These are phyloP conservation scores for Procavia capensis DNA, from an alignment of 2,113 vertebrate species.

Conservation along the genomic window DNA sequence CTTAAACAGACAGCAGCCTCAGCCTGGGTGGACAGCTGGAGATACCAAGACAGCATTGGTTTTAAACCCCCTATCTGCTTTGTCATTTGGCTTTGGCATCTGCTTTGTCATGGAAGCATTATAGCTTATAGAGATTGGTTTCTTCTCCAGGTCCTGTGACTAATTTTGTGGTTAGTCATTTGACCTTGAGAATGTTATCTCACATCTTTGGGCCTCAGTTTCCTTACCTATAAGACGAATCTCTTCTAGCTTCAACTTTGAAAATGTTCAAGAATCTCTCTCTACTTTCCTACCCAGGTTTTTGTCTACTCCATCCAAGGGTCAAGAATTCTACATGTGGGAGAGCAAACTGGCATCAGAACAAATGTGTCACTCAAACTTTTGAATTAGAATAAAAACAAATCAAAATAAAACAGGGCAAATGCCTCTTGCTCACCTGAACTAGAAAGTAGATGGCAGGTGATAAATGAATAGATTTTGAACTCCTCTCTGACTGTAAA, in stretches of 20 bases:
- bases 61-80: not conserved
- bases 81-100: too few species aligned
- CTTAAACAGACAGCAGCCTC: not conserved
- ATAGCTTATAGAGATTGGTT: not conserved
- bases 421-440: constrained; percentile 33
- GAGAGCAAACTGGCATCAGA: constrained; percentile 25
- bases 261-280: not conserved
- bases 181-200: constrained; percentile 20
- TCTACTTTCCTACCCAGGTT: not conserved
- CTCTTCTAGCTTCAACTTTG: not conserved
- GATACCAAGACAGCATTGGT: not conserved
- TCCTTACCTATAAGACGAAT: not conserved
- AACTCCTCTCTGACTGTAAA: constrained; percentile 66
- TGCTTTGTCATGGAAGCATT: not conserved
- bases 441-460: constrained; percentile 55
- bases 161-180: not conserved
- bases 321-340: not conserved
- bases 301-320: not conserved
- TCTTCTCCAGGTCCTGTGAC: not conserved
- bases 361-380: not conserved
- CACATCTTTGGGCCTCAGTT: not conserved
- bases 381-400: constrained; percentile 53
- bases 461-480: constrained; percentile 69
- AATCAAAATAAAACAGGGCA: constrained; percentile 35
- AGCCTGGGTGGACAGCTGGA: not conserved